phyloP scores from a whole-genome alignment of 2,888 invertebrate species.

The Cryptophagus acutangulus region DNA sequence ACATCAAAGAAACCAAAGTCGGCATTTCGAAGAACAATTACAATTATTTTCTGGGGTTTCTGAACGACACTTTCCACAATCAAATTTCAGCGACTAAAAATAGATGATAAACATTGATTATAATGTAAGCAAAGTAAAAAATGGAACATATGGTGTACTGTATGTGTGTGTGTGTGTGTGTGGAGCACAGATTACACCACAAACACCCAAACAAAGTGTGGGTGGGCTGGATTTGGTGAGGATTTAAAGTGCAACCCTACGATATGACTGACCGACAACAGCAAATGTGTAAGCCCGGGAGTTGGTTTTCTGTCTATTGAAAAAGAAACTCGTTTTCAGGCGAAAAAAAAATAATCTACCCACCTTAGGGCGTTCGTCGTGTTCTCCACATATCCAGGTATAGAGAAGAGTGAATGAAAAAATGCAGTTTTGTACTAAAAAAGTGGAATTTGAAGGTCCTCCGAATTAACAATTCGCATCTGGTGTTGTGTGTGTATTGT shows the following conservation, averaged over 20 bases:
- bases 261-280: background rate
- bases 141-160: background rate
- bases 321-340: slow-evolving; percentile 1
- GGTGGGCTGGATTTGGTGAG: background rate
- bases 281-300: slow-evolving; percentile 2
- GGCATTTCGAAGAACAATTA: too few species aligned
- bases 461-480: slow-evolving; percentile 1
- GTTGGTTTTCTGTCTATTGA: slow-evolving; percentile 2
- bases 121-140: too few species aligned
- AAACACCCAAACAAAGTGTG: slow-evolving; percentile 1
- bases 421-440: slow-evolving; percentile 1
- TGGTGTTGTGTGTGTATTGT: background rate
- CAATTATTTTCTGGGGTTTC: too few species aligned
- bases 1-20: too few species aligned
- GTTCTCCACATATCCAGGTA: too few species aligned
- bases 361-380: slow-evolving; percentile 1
- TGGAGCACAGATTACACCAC: slow-evolving; percentile 1
- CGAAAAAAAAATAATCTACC: background rate
- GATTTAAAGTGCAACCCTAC: background rate
- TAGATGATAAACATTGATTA: too few species aligned
- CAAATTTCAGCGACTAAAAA: too few species aligned
- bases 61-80: too few species aligned
- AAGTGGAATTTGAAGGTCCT: slow-evolving; percentile 2
- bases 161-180: too few species aligned
- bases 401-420: slow-evolving; percentile 3